phyloP scores from a whole-genome alignment of 2,888 invertebrate species.

The Ophion obscuratus region DNA sequence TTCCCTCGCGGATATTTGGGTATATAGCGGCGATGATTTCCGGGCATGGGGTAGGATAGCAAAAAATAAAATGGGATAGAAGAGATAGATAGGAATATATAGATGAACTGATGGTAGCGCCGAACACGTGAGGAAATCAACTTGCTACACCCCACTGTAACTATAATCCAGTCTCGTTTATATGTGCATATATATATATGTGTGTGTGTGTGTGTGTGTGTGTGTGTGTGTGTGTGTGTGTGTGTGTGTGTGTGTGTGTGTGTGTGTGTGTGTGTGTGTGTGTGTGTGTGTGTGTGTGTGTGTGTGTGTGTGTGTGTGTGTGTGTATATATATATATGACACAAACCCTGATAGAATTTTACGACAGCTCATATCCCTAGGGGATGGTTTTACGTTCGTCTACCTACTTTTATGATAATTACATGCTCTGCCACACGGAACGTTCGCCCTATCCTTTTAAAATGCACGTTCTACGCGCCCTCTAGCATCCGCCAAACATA shows the following conservation, averaged over 20 bases:
- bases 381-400: conserved; percentile 66
- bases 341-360: conserved; percentile 51
- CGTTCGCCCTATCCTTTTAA: conserved; percentile 22
- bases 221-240: too few species aligned
- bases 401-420: conserved; percentile 69
- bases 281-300: background rate
- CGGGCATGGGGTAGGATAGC: background rate
- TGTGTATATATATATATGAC: conserved; percentile 17
- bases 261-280: too few species aligned
- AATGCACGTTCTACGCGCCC: conserved; percentile 25
- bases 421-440: conserved; percentile 49
- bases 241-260: too few species aligned
- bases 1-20: conserved; percentile 45
- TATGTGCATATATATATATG: background rate
- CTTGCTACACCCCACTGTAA: conserved; percentile 19
- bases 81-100: conserved; percentile 9
- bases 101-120: conserved; percentile 28
- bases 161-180: conserved; percentile 9
- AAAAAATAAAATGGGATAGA: conserved; percentile 34
- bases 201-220: too few species aligned
- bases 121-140: conserved; percentile 36
- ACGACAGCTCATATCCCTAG: conserved; percentile 61
- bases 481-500: conserved; percentile 3
- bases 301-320: too few species aligned
- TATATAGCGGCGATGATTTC: conserved; percentile 29